Base-by-base conservation (phyloP, 2,888 invertebrate species). In the Drosophila rellima region DNA sequence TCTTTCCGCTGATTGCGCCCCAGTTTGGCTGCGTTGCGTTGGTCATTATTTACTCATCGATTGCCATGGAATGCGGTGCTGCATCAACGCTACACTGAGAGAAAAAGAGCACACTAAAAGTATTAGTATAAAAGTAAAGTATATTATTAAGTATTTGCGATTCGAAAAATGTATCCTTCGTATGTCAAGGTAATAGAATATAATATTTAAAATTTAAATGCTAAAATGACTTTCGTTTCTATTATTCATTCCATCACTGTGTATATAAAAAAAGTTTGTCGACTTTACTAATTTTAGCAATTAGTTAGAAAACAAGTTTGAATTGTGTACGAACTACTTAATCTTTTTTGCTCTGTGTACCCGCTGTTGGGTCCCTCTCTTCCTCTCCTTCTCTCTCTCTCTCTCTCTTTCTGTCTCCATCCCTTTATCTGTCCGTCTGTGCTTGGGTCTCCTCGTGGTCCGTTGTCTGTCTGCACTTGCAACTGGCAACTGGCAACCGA, bases 11-110 rank as follows among this genome's bases (percentile, higher is more conserved):
- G 50, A 35, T 35, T 63, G 50, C 69, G 77, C 79, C 79, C 72
- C 79, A 82, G 72, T 85, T 83, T 74, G 77, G 72, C 79, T 80
- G 80, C 87, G 82, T 80, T 86, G 85, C 83, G 82, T 83, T 87
- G 86, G 86, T 82, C 86, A 87, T 87, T 87, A 87, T 87, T 87
- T 87, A 87, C 86, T 85, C 86, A 87, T 87, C 87, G 86, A 87
- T 87, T 86, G 85, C 74, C 67, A 57, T 70, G 82, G 84, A 86
- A 84, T 83, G 84, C 78, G 75, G 39, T 75, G 74, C 59, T 75
- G 74, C 75, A 75, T 75, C 75, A 54, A 45, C 44, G 64, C 63
- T 59, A 52, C 44, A 44, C 44, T 26, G 23, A 15, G 18, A 23
- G 13, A 42, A 42, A 42, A 35, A 7, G 6, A 26, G 26, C 7